Percentiles rank a stretch among this genome's conserved stretches.
Conservation (phyloP, 2,888 invertebrate genomes). For the Plusia festucae region DNA sequence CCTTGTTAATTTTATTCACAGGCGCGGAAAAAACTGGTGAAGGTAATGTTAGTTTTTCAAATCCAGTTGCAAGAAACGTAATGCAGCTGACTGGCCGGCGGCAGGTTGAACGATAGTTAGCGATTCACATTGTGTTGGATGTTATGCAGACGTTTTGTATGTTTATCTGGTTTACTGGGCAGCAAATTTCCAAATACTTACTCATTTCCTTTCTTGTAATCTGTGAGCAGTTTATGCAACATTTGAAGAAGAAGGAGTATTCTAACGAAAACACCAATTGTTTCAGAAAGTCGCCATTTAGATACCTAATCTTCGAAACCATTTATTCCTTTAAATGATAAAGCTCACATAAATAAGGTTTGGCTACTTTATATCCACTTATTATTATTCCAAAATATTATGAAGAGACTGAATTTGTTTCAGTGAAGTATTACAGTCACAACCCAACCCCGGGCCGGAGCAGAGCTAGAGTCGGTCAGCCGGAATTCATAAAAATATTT, state of each 20-base stretch:
- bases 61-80: neutral
- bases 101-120: neutral
- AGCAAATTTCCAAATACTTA: no score
- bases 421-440: no score
- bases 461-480: no score
- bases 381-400: no score
- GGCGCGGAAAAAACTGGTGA: neutral
- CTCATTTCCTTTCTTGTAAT: no score
- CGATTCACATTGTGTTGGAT: neutral
- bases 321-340: neutral
- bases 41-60: neutral
- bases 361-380: no score
- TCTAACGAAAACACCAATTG: neutral
- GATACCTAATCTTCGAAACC: slow-evolving; percentile 4
- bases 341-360: no score
- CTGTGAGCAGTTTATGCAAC: no score
- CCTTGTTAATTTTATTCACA: neutral
- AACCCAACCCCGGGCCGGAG: no score
- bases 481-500: no score
- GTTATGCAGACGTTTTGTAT: neutral
- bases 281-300: neutral
- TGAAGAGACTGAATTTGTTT: no score
- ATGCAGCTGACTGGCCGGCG: neutral
- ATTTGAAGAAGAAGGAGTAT: neutral
- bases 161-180: no score